Percentiles rank a stretch among this genome's conserved stretches.
Conservation (phyloP, 2,888 invertebrate genomes). For the Danaus chrysippus region DNA sequence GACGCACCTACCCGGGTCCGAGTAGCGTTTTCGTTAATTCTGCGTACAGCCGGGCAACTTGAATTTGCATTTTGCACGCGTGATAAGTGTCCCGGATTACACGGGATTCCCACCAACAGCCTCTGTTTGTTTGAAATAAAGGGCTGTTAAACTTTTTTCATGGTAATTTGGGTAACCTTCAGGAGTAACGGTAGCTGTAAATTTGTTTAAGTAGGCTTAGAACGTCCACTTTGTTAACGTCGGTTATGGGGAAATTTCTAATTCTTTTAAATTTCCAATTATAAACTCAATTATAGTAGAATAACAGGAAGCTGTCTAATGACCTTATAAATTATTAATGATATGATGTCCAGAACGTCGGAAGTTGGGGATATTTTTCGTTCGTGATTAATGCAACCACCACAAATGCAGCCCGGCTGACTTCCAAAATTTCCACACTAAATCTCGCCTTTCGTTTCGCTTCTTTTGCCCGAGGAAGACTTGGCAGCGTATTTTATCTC, state of each 20-base stretch:
- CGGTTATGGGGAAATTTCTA: constrained; percentile 36
- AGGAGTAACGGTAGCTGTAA: constrained; percentile 70
- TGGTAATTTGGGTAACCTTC: constrained; percentile 78
- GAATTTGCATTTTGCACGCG: constrained; percentile 79
- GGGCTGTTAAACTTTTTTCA: constrained; percentile 78
- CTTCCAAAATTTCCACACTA: constrained; percentile 76
- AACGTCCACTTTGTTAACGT: constrained; percentile 58
- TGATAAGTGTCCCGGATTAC: constrained; percentile 78
- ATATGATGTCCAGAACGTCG: constrained; percentile 45
- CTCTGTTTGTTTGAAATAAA: constrained; percentile 77
- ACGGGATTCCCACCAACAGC: constrained; percentile 73
- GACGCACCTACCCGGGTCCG: constrained; percentile 46
- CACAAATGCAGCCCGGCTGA: constrained; percentile 69
- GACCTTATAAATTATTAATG: neutral
- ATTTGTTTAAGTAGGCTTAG: constrained; percentile 76
- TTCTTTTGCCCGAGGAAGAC: constrained; percentile 72
- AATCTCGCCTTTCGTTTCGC: constrained; percentile 70
- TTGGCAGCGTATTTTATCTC: constrained; percentile 76
- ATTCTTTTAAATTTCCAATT: constrained; percentile 28
- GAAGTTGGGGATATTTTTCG: constrained; percentile 62
- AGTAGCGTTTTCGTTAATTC: constrained; percentile 66
- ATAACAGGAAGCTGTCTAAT: neutral
- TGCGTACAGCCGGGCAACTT: constrained; percentile 58
- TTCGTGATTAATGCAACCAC: constrained; percentile 71
- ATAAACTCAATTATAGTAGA: neutral